Percentiles rank a stretch among this genome's conserved stretches.
Conservation (phyloP, 2,113 vertebrate genomes). For the Antigone vipio region DNA sequence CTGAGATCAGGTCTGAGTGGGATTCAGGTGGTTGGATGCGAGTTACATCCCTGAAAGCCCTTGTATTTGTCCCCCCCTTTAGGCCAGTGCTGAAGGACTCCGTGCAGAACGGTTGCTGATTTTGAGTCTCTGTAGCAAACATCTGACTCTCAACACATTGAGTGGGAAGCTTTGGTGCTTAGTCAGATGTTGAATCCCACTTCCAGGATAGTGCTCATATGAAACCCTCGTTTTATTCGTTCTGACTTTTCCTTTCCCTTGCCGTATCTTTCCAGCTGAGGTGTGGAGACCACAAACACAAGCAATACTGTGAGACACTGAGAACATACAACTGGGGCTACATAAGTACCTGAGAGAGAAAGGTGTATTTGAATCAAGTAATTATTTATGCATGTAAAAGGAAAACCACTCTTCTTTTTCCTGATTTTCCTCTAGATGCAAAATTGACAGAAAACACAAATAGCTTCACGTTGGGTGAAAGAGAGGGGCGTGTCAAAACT, state of each 20-base stretch:
- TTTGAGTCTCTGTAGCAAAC: not conserved
- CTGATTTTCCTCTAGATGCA: not conserved
- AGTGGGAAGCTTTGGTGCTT: not conserved
- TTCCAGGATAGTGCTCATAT: not conserved
- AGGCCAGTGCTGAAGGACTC: not conserved
- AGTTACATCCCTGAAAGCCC: not conserved
- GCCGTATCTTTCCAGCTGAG: not conserved
- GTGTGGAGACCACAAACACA: not conserved
- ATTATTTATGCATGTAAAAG: not conserved
- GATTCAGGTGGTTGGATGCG: not conserved
- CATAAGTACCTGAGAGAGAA: not conserved
- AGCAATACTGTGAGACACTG: not conserved
- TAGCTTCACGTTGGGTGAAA: not conserved
- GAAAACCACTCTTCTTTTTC: not conserved
- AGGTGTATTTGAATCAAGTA: not conserved
- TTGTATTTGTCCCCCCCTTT: not conserved
- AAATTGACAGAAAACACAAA: not conserved
- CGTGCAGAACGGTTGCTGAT: not conserved
- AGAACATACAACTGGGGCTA: accelerated
- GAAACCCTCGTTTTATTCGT: not conserved
- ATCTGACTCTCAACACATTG: not conserved
- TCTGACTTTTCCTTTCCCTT: not conserved
- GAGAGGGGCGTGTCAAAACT: not conserved
- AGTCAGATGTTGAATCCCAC: not conserved
- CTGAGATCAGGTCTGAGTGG: not conserved